These are phyloP conservation scores for Trinorchestia longiramus DNA, from an alignment of 1,140 invertebrate genomes.

Conservation along the genomic window DNA sequence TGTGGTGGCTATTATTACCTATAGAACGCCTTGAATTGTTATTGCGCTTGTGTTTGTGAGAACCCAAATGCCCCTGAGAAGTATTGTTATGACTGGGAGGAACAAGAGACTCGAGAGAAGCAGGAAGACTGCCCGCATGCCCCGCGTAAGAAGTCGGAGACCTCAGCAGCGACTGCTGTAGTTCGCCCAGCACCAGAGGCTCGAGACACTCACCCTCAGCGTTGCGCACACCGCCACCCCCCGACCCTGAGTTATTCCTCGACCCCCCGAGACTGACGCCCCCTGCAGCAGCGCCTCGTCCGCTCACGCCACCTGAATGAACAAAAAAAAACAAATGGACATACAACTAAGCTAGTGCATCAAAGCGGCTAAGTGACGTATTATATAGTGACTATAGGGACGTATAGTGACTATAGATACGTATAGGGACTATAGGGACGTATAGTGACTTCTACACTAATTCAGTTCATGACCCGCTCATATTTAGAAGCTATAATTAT, in stretches of 20 bases:
- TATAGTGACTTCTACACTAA: too few species aligned
- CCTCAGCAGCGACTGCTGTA: constrained; percentile 11
- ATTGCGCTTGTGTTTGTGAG: neutral
- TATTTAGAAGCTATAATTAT: too few species aligned
- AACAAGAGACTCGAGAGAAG: constrained; percentile 30
- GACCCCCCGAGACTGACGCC: neutral
- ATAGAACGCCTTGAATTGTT: neutral
- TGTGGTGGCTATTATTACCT: constrained; percentile 66
- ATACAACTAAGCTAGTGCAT: neutral
- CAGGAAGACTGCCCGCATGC: constrained; percentile 17
- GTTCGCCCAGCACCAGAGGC: neutral
- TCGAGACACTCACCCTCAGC: constrained; percentile 33
- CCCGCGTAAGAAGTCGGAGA: neutral
- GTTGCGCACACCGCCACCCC: constrained; percentile 1
- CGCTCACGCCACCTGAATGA: neutral
- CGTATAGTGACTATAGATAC: too few species aligned
- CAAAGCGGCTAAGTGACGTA: too few species aligned
- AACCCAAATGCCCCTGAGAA: neutral
- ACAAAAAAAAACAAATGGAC: neutral
- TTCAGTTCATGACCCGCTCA: too few species aligned
- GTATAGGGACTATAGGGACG: too few species aligned
- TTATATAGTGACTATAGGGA: too few species aligned
- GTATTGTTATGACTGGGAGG: constrained; percentile 51
- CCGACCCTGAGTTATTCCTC: neutral
- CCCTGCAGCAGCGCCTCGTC: neutral